Conservation (phyloP, 2,888 invertebrate species). For the Drosophila prolongata region DNA sequence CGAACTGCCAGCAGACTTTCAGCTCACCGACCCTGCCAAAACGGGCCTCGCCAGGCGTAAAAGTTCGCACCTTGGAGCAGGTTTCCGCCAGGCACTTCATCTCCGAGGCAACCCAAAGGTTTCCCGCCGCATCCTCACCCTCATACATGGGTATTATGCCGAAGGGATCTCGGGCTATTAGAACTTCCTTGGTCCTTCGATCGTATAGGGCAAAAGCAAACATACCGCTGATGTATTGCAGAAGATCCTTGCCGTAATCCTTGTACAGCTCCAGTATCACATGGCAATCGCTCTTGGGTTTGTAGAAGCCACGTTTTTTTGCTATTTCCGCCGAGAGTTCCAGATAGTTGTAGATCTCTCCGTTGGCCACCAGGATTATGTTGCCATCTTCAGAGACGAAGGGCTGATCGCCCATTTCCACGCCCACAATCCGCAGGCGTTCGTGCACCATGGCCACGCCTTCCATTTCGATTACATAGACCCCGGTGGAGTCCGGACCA, state of each 20-base stretch:
- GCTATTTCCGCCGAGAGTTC: conserved; percentile 71
- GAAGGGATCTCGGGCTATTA: conserved; percentile 83
- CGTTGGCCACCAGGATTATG: conserved; percentile 79
- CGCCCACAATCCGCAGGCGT: conserved; percentile 79
- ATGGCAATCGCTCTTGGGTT: conserved; percentile 81
- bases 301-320: conserved; percentile 66
- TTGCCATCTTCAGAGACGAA: conserved; percentile 74
- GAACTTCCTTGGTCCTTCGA: conserved; percentile 57
- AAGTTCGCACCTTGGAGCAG: conserved; percentile 78
- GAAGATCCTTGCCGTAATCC: conserved; percentile 69
- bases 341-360: conserved; percentile 82
- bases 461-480: conserved; percentile 65
- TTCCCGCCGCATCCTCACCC: conserved; percentile 81
- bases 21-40: conserved; percentile 76
- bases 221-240: conserved; percentile 81
- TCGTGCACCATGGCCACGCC: conserved; percentile 81
- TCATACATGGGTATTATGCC: conserved; percentile 84
- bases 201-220: conserved; percentile 82
- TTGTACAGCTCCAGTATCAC: conserved; percentile 82
- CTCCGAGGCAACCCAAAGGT: conserved; percentile 84
- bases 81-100: conserved; percentile 83
- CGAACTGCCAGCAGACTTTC: conserved; percentile 71
- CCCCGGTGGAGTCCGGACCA: conserved; percentile 82
- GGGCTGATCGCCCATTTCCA: conserved; percentile 81
- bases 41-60: conserved; percentile 81